Percentiles rank a stretch among this genome's conserved stretches.
These are phyloP conservation scores for Heliconius ethilla DNA, from an alignment of 2,888 invertebrate species.

Conservation along the genomic window DNA sequence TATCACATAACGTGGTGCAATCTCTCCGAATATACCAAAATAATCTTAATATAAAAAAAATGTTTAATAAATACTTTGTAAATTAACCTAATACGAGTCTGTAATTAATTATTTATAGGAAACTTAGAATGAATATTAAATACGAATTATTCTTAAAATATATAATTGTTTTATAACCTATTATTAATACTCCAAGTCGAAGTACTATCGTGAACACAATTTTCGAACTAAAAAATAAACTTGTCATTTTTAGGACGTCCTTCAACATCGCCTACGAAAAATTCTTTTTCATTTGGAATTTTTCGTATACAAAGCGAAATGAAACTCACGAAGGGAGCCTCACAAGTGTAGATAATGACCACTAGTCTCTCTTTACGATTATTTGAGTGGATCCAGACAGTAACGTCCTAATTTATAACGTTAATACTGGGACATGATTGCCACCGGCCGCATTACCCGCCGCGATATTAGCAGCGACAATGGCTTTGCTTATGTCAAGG, in stretches of 20 bases:
- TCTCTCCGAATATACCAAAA: not conserved
- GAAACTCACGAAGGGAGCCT: slow-evolving; percentile 58
- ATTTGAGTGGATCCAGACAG: slow-evolving; percentile 73
- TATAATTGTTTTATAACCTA: not conserved
- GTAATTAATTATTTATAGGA: not conserved
- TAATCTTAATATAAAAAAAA: not conserved
- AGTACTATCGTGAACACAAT: not conserved
- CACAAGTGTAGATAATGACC: slow-evolving; percentile 75
- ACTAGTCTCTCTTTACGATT: slow-evolving; percentile 71
- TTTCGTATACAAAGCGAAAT: slow-evolving; percentile 55
- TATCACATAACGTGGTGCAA: slow-evolving; percentile 20
- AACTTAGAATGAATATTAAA: not conserved
- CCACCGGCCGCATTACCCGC: slow-evolving; percentile 50
- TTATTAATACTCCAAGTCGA: not conserved
- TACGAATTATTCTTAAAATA: not conserved
- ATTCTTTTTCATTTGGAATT: slow-evolving; percentile 46
- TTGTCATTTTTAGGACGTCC: slow-evolving; percentile 8
- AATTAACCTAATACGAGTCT: too few species aligned
- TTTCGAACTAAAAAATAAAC: not conserved
- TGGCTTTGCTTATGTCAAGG: slow-evolving; percentile 44
- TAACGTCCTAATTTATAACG: slow-evolving; percentile 81
- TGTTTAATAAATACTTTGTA: too few species aligned
- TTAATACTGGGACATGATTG: slow-evolving; percentile 74
- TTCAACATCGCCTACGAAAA: slow-evolving; percentile 21
- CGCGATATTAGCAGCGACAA: slow-evolving; percentile 53